Conservation (phyloP, 2,113 vertebrate genomes). For the Amphiprion ocellaris region DNA sequence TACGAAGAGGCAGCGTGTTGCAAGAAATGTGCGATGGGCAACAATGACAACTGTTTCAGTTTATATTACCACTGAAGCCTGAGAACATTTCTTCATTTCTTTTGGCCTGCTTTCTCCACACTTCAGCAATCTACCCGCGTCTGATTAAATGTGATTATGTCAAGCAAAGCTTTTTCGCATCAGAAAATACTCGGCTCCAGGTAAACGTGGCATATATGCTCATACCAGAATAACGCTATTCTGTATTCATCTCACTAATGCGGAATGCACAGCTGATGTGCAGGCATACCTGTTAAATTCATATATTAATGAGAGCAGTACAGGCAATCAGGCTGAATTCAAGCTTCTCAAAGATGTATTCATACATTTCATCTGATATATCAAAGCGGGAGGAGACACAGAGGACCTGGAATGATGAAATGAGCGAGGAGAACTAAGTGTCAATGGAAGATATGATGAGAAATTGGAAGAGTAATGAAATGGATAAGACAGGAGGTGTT, state of each 20-base stretch:
- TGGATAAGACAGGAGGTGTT: conserved; percentile 12
- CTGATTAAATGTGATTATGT: conserved; percentile 27
- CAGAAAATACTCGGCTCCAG: not conserved
- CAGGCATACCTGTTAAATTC: conserved; percentile 13
- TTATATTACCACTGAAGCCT: conserved; percentile 17
- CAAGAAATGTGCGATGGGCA: not conserved
- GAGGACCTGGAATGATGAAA: conserved; percentile 28
- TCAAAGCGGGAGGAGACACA: conserved; percentile 28
- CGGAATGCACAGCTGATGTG: conserved; percentile 26
- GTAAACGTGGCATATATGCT: not conserved
- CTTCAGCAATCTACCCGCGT: conserved; percentile 5
- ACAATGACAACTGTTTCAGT: not conserved
- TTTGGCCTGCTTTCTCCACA: not conserved
- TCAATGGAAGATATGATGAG: conserved; percentile 34
- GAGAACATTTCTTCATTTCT: conserved; percentile 33
- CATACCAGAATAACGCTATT: not conserved
- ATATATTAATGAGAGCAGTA: conserved; percentile 3
- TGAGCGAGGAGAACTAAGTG: not conserved
- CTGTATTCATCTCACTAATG: conserved; percentile 31
- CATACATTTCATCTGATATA: conserved; percentile 32
- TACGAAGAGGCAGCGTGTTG: conserved; percentile 18
- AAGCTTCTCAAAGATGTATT: conserved; percentile 40
- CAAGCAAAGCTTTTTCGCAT: not conserved
- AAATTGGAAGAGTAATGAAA: conserved; percentile 36
- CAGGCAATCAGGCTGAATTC: not conserved